A percentile compares a stretch with the other conserved stretches of the same genome.
These are phyloP conservation scores for Leuctra nigra DNA, from an alignment of 2,888 invertebrate genomes.

Conservation along the genomic window DNA sequence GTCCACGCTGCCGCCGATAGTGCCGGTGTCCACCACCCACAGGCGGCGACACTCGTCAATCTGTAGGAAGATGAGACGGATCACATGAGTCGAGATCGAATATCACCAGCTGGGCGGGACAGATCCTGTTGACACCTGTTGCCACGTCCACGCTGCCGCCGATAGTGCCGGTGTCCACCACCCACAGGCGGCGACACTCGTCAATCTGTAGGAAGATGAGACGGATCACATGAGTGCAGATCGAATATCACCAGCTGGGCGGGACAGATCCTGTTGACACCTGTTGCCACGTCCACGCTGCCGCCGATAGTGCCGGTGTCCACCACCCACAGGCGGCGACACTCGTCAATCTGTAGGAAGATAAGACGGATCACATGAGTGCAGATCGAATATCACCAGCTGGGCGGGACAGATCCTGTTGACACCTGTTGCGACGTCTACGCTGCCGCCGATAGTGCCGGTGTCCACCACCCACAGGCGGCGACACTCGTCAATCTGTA, in stretches of 20 bases:
- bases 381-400: conserved; percentile 69
- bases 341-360: conserved; percentile 61
- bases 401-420: conserved; percentile 65
- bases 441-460: conserved; percentile 58
- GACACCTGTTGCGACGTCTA: conserved; percentile 34
- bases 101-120: conserved; percentile 73
- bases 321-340: conserved; percentile 74
- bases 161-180: conserved; percentile 67
- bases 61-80: conserved; percentile 40
- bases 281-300: conserved; percentile 35
- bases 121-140: conserved; percentile 40
- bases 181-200: conserved; percentile 75
- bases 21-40: conserved; percentile 75
- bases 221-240: too few relatives aligned
- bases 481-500: conserved; percentile 69
- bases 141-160: conserved; percentile 48
- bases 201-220: conserved; percentile 59
- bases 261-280: conserved; percentile 50
- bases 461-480: conserved; percentile 77
- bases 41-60: conserved; percentile 72
- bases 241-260: conserved; percentile 78
- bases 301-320: conserved; percentile 72
- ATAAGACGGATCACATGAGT: too few relatives aligned
- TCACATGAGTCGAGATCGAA: conserved; percentile 70
- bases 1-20: conserved; percentile 54